phyloP scores from a whole-genome alignment of 2,888 invertebrate genomes.

The Melanostoma scalare region DNA sequence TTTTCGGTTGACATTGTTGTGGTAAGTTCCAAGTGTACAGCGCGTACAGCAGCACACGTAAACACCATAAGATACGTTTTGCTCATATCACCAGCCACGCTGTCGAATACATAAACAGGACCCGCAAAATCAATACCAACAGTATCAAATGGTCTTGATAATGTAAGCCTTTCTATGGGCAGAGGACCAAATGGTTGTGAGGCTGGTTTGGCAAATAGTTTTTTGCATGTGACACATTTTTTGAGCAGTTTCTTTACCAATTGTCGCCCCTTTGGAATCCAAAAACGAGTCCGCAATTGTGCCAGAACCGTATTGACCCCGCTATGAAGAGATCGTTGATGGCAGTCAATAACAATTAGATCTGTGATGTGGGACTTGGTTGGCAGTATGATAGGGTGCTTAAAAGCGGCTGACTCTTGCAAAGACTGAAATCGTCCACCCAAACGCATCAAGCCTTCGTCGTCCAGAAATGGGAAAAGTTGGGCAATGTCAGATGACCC shows the following conservation, averaged over 20 bases:
- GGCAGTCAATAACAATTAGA: neutral
- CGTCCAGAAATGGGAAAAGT: conserved; percentile 4
- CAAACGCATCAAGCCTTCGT: neutral
- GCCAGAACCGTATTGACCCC: no score
- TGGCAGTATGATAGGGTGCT: neutral
- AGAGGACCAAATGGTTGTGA: neutral
- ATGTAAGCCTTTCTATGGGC: conserved; percentile 17
- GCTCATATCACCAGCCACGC: neutral
- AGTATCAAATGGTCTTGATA: conserved; percentile 19
- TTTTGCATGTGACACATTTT: no score
- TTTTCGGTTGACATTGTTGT: conserved; percentile 5
- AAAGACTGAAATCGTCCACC: neutral
- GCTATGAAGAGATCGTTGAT: neutral
- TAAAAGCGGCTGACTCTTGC: neutral
- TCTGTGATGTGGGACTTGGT: neutral
- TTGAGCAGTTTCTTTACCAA: neutral
- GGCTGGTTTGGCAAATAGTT: no score
- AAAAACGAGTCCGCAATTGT: no score
- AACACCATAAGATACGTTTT: conserved; percentile 27
- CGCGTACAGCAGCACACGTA: conserved; percentile 17
- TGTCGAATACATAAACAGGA: conserved; percentile 18
- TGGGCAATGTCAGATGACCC: conserved; percentile 1
- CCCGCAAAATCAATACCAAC: conserved; percentile 31
- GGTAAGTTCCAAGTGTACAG: conserved; percentile 28
- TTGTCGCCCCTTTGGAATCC: neutral